These are phyloP conservation scores for Actias luna DNA, from an alignment of 2,888 invertebrate species.

Conservation along the genomic window DNA sequence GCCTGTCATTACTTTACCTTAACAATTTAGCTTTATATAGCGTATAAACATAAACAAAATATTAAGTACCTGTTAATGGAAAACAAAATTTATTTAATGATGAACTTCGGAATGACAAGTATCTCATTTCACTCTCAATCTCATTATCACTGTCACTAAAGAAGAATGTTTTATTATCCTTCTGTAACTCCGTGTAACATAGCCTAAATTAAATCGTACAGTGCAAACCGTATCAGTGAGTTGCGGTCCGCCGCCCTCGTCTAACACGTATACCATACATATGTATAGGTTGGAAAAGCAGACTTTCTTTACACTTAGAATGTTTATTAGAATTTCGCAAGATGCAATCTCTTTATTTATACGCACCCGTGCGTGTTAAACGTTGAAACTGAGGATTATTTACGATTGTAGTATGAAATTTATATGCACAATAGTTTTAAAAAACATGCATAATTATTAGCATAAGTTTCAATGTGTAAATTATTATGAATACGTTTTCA, in stretches of 20 bases:
- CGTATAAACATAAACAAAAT: too few species aligned
- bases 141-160: background rate
- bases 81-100: too few species aligned
- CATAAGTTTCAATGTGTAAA: background rate
- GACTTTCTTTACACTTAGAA: slow-evolving; percentile 72
- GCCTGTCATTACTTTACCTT: too few species aligned
- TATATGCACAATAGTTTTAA: background rate
- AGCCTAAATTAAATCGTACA: slow-evolving; percentile 27
- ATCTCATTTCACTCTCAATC: background rate
- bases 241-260: slow-evolving; percentile 53
- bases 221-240: slow-evolving; percentile 21
- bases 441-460: background rate
- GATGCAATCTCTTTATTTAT: slow-evolving; percentile 61
- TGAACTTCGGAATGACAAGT: background rate
- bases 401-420: slow-evolving; percentile 27
- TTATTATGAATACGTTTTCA: background rate
- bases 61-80: too few species aligned
- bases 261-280: slow-evolving; percentile 53
- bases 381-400: slow-evolving; percentile 26
- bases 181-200: slow-evolving; percentile 25
- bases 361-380: slow-evolving; percentile 52
- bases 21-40: too few species aligned
- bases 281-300: slow-evolving; percentile 66
- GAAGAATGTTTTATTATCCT: background rate
- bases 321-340: slow-evolving; percentile 61